Conservation (phyloP, 2,797 vertebrate genomes). For the Enteromius mattozi region DNA sequence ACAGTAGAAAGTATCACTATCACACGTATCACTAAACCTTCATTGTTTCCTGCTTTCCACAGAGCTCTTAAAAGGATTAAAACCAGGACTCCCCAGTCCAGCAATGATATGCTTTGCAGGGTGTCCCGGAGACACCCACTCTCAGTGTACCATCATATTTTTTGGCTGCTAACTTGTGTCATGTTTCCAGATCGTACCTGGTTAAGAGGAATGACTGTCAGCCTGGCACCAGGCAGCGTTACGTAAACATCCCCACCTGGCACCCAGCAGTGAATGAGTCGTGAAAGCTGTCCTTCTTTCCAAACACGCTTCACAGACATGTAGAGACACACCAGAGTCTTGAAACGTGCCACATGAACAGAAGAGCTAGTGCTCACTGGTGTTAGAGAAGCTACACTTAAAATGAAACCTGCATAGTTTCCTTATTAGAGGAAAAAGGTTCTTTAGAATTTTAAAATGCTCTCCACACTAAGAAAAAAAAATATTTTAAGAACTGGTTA, state of each 20-base stretch:
- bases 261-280: conserved; percentile 58
- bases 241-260: conserved; percentile 60
- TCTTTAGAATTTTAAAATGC: neutral
- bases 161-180: conserved; percentile 33
- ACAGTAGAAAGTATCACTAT: neutral
- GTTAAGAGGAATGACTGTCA: conserved; percentile 49
- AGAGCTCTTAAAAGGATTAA: conserved; percentile 36
- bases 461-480: no score
- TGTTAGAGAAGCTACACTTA: neutral
- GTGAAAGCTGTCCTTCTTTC: conserved; percentile 55
- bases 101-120: conserved; percentile 22
- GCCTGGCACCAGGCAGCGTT: conserved; percentile 52
- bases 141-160: conserved; percentile 30
- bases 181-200: conserved; percentile 48
- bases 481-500: no score
- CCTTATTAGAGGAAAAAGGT: no score
- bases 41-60: neutral
- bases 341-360: conserved; percentile 42
- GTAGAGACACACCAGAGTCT: conserved; percentile 47
- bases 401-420: neutral
- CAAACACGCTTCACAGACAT: conserved; percentile 50
- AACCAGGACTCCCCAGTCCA: conserved; percentile 26
- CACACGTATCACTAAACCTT: neutral
- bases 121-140: neutral
- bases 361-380: conserved; percentile 25